Evolutionary conservation across 1,140 invertebrate species (phyloP).

Genomic region (Oncopodura yosiiana): DNA sequence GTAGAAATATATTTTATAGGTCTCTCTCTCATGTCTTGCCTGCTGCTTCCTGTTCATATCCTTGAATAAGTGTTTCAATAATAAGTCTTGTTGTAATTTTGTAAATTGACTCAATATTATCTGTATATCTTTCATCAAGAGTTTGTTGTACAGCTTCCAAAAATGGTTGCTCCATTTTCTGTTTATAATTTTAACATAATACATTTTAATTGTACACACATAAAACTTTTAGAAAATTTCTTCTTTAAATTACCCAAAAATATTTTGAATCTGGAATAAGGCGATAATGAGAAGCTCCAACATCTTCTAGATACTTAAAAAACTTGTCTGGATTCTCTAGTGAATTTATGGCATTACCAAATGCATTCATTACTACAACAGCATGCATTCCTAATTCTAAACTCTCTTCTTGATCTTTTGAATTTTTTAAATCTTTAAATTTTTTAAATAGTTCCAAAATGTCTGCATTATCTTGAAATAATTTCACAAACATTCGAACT

Average conservation of each 20-base stretch:
- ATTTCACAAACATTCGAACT: conserved; percentile 82
- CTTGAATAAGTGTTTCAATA: conserved; percentile 70
- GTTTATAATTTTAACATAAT: too few relatives aligned
- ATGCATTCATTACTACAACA: conserved; percentile 74
- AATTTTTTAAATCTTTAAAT: conserved; percentile 64
- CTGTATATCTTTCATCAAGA: conserved; percentile 75
- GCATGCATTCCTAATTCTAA: conserved; percentile 77
- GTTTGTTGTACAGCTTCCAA: conserved; percentile 72
- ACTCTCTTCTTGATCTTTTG: conserved; percentile 66
- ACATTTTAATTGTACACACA: too few relatives aligned
- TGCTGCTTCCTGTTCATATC: conserved; percentile 70
- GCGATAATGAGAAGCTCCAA: conserved; percentile 68
- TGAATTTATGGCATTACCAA: too few relatives aligned
- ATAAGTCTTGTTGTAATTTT: conserved; percentile 85
- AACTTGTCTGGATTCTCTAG: conserved; percentile 75
- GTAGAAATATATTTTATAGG: too few relatives aligned
- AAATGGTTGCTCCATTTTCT: conserved; percentile 85
- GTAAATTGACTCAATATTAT: conserved; percentile 83
- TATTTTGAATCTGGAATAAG: conserved; percentile 75
- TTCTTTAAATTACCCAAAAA: conserved; percentile 79
- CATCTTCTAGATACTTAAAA: conserved; percentile 66
- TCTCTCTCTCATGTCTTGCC: too few relatives aligned
- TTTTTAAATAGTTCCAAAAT: conserved; percentile 69
- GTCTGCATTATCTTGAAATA: conserved; percentile 79
- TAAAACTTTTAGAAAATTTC: conserved; percentile 10